These are phyloP conservation scores for Leptobrachium ailaonicum DNA, from an alignment of 2,113 vertebrate genomes.

Conservation along the genomic window DNA sequence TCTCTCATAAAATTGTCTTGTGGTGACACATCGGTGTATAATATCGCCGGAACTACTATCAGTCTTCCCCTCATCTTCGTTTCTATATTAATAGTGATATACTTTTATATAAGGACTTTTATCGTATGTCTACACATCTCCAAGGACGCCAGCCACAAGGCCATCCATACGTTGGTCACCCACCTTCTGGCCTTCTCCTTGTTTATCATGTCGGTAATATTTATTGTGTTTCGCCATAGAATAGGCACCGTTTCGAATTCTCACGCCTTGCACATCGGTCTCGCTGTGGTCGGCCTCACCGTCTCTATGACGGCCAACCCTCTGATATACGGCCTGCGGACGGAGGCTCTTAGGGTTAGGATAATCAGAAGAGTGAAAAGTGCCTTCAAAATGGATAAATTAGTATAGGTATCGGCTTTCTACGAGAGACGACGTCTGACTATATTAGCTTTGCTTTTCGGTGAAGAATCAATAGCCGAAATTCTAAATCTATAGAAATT, in stretches of 20 bases:
- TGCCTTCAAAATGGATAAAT: too few species aligned
- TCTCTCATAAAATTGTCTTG: too few species aligned
- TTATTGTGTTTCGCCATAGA: not conserved
- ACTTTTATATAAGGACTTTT: slow-evolving; percentile 1
- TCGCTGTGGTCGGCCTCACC: not conserved
- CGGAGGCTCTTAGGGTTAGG: not conserved
- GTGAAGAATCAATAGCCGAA: too few species aligned
- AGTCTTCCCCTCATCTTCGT: not conserved
- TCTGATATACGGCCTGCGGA: slow-evolving; percentile 7
- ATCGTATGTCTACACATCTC: not conserved
- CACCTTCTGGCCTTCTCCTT: slow-evolving; percentile 3
- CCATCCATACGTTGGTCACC: slow-evolving; percentile 8
- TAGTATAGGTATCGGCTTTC: too few species aligned
- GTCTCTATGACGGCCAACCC: not conserved
- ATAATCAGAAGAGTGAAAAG: not conserved
- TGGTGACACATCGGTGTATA: too few species aligned
- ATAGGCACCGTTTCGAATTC: not conserved
- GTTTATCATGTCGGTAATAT: not conserved
- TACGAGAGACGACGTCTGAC: too few species aligned
- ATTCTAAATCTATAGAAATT: too few species aligned
- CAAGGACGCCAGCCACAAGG: not conserved
- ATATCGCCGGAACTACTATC: not conserved
- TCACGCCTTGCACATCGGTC: not conserved
- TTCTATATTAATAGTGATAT: not conserved
- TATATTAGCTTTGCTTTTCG: too few species aligned